These are phyloP conservation scores for Siniperca knerii DNA, from an alignment of 2,113 vertebrate species.

Conservation along the genomic window DNA sequence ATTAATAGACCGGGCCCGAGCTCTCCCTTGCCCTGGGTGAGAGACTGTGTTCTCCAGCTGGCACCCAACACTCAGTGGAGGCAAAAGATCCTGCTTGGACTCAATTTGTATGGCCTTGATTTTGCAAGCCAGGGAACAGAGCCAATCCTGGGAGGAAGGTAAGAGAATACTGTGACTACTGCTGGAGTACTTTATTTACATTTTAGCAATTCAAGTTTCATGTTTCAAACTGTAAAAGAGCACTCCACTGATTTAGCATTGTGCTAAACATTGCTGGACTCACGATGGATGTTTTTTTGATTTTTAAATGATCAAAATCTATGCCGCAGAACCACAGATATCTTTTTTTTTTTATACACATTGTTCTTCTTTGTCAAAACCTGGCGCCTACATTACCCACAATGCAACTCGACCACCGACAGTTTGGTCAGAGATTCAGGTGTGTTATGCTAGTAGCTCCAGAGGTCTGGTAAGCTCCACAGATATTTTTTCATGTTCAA, in stretches of 20 bases:
- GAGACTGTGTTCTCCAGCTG: slow-evolving; percentile 91
- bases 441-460: not conserved
- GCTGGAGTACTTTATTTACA: not conserved
- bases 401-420: not conserved
- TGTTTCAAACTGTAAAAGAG: not conserved
- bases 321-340: not conserved
- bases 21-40: slow-evolving; percentile 92
- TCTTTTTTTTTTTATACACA: no score
- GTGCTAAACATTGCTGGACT: not conserved
- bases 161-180: not conserved
- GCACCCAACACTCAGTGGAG: slow-evolving; percentile 92
- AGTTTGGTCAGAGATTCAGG: not conserved
- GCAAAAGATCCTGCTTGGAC: slow-evolving; percentile 93
- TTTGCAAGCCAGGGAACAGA: slow-evolving; percentile 88
- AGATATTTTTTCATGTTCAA: no score
- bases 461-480: no score
- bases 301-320: no score
- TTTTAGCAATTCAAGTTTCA: not conserved
- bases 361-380: not conserved
- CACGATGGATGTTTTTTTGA: not conserved
- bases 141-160: slow-evolving; percentile 91
- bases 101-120: slow-evolving; percentile 96
- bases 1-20: slow-evolving; percentile 90
- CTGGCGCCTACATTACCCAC: not conserved
- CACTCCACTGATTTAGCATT: not conserved